Conservation (phyloP, 1,140 invertebrate genomes). For the Drosophila chauvacae region DNA sequence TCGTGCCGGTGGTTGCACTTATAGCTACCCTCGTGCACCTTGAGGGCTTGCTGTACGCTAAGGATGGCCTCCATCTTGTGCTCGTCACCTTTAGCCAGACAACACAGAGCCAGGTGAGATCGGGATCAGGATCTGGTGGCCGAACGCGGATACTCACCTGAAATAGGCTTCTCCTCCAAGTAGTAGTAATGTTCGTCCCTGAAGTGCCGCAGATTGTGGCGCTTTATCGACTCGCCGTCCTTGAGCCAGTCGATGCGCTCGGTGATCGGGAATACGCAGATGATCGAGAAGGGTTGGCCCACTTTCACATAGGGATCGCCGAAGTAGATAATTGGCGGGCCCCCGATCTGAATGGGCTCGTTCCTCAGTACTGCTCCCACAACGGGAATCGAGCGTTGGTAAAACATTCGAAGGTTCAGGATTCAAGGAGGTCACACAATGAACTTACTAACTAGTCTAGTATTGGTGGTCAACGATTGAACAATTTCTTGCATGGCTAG, state of each 20-base stretch:
- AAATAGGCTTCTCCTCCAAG: constrained; percentile 65
- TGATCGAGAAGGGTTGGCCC: constrained; percentile 78
- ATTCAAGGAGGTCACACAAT: constrained; percentile 28
- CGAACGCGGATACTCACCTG: constrained; percentile 73
- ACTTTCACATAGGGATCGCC: constrained; percentile 76
- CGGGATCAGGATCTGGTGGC: neutral
- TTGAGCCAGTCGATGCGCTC: constrained; percentile 80
- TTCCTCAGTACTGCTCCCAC: constrained; percentile 35
- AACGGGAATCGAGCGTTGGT: constrained; percentile 32
- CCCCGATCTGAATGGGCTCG: constrained; percentile 56
- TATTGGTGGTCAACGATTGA: constrained; percentile 13
- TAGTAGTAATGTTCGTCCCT: constrained; percentile 78
- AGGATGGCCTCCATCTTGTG: constrained; percentile 82
- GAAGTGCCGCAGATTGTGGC: constrained; percentile 80
- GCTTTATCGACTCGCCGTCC: constrained; percentile 75
- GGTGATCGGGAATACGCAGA: constrained; percentile 76
- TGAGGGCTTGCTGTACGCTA: constrained; percentile 73
- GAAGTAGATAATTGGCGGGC: constrained; percentile 66
- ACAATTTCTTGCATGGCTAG: neutral
- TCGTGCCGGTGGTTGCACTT: constrained; percentile 73
- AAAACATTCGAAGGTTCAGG: constrained; percentile 13
- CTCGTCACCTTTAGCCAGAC: constrained; percentile 69
- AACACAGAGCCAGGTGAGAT: constrained; percentile 24
- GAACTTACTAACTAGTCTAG: constrained; percentile 29
- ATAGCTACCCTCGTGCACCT: constrained; percentile 81